Base-by-base conservation (phyloP, 2,888 invertebrate species). In the Carterocephalus palaemon region DNA sequence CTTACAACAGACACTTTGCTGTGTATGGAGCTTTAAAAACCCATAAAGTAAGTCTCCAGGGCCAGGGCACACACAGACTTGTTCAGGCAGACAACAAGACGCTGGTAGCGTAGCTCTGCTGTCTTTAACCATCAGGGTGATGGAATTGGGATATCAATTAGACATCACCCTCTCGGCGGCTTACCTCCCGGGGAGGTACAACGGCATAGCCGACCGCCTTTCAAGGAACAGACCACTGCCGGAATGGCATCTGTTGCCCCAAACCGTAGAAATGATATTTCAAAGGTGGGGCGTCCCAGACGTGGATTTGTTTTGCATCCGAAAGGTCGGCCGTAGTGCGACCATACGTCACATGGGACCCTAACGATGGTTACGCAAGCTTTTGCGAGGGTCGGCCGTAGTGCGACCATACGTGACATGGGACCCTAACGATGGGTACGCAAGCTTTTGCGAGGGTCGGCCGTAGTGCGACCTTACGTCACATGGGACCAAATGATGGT, bases 201-300 rank as follows among this genome's bases (percentile, higher is more conserved):
- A 53, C 43, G 12, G 29, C 1, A 46, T 42, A 17, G 48, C 53
- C 8, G 52, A 54, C 40, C n/a, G 47, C 1, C 38, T 54, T 4
- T 56, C n/a, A n/a, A n/a, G n/a, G n/a, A n/a, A n/a, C n/a, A n/a
- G n/a, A n/a, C n/a, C n/a, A n/a, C 56, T 50, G 1, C 48, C 56
- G 6, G 56, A 57, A 20, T 60, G 55, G 58, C 57, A 54, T 17
- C 45, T 59, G 0, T 15, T 39, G 5, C 51, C 42, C 3, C 15
- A 17, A 10, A 39, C 36, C 8, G 49, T 49, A 3, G 12, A 19
- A 7, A 22, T 9, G 4, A 29, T 55, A 10, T 56, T 58, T 28
- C n/a, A n/a, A 28, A 43, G 34, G 13, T 56, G 52, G 55, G 58
- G 53, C 3, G 5, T 6, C 0, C 55, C 49, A 26, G 43, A 49